phyloP scores from a whole-genome alignment of 2,888 invertebrate genomes.

The Yponomeuta plumbellus region DNA sequence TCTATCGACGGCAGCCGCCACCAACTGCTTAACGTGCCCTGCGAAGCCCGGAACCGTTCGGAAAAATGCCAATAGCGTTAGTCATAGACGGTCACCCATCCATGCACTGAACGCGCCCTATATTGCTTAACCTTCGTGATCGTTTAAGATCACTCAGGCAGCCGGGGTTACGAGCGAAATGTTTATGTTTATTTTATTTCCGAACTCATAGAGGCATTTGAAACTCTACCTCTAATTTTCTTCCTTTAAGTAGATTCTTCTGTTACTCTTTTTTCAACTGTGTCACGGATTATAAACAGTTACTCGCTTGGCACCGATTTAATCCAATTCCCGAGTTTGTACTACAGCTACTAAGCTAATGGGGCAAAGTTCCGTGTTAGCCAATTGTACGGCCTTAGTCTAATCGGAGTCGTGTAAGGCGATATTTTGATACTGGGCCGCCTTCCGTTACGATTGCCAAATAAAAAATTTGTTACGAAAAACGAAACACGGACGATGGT shows the following conservation, averaged over 20 bases:
- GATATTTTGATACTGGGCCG: slow-evolving; percentile 58
- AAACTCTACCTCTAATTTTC: not conserved
- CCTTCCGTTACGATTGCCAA: slow-evolving; percentile 60
- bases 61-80: no score
- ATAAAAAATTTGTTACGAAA: slow-evolving; percentile 51
- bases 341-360: slow-evolving; percentile 54
- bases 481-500: no score
- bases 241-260: not conserved
- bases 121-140: no score
- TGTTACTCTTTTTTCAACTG: not conserved
- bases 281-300: slow-evolving; percentile 44
- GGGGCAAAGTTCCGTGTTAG: slow-evolving; percentile 63
- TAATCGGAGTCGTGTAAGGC: slow-evolving; percentile 68
- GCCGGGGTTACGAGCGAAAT: no score
- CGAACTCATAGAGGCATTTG: no score
- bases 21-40: no score
- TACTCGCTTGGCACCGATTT: slow-evolving; percentile 52
- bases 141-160: no score
- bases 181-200: no score
- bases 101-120: no score
- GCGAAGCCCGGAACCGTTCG: no score
- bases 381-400: slow-evolving; percentile 69
- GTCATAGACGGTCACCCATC: no score
- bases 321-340: slow-evolving; percentile 53
- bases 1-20: no score